phyloP scores from a whole-genome alignment of 1,140 invertebrate species.

The Cydia fagiglandana region DNA sequence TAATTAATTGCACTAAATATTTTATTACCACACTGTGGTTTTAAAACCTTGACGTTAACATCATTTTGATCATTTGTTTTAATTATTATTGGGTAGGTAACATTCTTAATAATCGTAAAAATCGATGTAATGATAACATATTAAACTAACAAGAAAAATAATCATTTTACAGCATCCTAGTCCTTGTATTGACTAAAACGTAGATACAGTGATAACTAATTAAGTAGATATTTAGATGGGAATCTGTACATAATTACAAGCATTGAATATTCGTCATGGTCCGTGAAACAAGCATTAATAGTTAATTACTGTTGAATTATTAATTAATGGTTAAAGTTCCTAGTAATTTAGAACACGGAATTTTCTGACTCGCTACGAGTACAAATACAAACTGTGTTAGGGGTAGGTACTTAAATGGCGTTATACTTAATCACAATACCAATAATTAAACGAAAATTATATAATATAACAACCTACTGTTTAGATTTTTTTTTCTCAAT shows the following conservation, averaged over 20 bases:
- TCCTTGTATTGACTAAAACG: constrained; percentile 8
- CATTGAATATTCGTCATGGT: constrained; percentile 22
- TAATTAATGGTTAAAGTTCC: constrained; percentile 26
- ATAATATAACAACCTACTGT: too few species aligned
- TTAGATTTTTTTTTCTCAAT: too few species aligned
- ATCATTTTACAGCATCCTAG: background rate
- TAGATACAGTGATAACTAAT: constrained; percentile 18
- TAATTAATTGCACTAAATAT: background rate
- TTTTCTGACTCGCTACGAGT: background rate
- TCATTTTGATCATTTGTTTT: background rate
- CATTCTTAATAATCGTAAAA: background rate
- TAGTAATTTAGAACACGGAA: constrained; percentile 19
- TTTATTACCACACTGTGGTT: background rate
- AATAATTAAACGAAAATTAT: too few species aligned
- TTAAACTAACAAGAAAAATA: background rate
- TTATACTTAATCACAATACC: too few species aligned
- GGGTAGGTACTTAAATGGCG: background rate
- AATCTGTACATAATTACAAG: constrained; percentile 19
- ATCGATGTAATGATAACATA: background rate
- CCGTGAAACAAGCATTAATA: constrained; percentile 10
- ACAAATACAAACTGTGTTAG: background rate
- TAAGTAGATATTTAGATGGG: constrained; percentile 1
- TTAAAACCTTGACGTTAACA: background rate
- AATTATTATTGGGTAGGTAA: background rate
- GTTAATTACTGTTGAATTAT: constrained; percentile 26